Evolutionary conservation across 37 sponge, comb jelly and placozoan species (phyloP).

Genomic region (Beroe forskalii): DNA sequence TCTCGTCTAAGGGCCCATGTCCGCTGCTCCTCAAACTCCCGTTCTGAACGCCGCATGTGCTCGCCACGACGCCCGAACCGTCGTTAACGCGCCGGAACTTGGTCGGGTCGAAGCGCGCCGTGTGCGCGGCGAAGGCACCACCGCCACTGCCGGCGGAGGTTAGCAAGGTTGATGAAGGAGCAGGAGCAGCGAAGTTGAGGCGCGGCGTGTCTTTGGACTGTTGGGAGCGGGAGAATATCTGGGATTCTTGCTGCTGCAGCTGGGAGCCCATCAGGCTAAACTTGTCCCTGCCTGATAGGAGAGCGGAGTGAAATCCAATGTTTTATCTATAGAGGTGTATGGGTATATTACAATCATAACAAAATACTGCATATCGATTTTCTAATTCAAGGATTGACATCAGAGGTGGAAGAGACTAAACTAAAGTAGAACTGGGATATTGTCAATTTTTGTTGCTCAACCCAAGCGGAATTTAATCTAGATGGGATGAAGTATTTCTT

Average conservation of each 20-base stretch:
- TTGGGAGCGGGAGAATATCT: slow-evolving; percentile 46
- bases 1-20: slow-evolving; percentile 27
- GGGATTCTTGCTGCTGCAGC: slow-evolving; percentile 58
- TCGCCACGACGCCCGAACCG: not conserved
- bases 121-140: not conserved
- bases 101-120: not conserved
- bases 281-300: slow-evolving; percentile 17
- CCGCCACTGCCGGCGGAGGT: not conserved
- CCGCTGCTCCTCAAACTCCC: slow-evolving; percentile 12
- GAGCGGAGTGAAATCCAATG: too few species aligned
- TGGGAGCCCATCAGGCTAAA: slow-evolving; percentile 35
- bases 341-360: too few species aligned
- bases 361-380: too few species aligned
- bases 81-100: slow-evolving; percentile 51
- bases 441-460: too few species aligned
- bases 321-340: too few species aligned
- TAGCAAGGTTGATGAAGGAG: slow-evolving; percentile 50
- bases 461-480: too few species aligned
- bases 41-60: not conserved
- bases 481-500: too few species aligned
- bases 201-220: not conserved
- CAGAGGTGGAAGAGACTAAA: too few species aligned
- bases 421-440: too few species aligned
- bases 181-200: slow-evolving; percentile 9
- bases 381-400: too few species aligned